Evolutionary conservation across 2,888 invertebrate genomes (phyloP), one percentile per base, ranked within the genome.

Genomic region (Exocentrus adspersus): DNA sequence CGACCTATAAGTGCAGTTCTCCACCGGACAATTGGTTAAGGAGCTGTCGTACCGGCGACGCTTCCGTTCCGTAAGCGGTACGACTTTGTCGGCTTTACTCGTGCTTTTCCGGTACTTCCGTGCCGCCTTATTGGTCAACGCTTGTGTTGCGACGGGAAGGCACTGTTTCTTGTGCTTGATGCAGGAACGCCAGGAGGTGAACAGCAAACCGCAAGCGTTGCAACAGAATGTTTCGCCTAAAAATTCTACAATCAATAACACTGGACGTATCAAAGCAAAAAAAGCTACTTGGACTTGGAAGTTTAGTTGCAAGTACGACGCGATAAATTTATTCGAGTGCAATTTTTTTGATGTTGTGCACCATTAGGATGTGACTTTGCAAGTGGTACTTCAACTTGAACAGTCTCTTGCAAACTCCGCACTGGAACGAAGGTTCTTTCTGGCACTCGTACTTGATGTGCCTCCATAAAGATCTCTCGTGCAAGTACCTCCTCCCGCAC

Each of bases 401-500:
- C 4, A 46, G 37, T 32, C 10, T 54, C 17, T 51, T 43, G 12
- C 64, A 64, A 9, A 60, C 12, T 7, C 5, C 19, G 46, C 64
- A 64, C 2, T 12, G n/a, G n/a, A 64, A 64, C 1, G 45, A 14
- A 0, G 64, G 64, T 48, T 45, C 48, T 10, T 32, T 67, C 12
- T 60, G 53, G 32, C 67, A 68, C 43, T 68, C 62, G 19, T 53
- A 60, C 17, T 62, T 60, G 24, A 37, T 46, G 37, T 68, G 68
- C 16, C 68, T 62, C 50, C 37, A 56, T 9, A 65, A 41, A 16
- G 50, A 61, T 12, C 45, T 58, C 42, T 59, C 63, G 21, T 58
- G 59, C 51, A 64, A 60, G 46, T 70, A 70, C 2, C 0, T 51
- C n/a, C 60, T 62, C 2, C 45, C 7, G 28, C 69, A 67, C 7